Base-by-base conservation (phyloP, 2,113 vertebrate genomes). In the Orthonyx spaldingii region DNA sequence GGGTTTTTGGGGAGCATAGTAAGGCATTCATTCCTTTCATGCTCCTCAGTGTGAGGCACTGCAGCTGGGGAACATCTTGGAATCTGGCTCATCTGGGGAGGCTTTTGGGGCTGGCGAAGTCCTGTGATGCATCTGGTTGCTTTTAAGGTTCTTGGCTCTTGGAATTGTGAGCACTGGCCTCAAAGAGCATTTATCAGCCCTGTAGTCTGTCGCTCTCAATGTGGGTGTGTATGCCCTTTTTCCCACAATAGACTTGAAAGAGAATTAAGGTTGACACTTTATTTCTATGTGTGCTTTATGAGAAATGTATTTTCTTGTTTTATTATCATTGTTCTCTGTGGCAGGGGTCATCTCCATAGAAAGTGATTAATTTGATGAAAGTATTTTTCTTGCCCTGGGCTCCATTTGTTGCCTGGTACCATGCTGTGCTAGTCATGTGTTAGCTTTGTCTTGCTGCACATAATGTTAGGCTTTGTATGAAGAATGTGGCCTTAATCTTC, bases 61-160 rank as follows among this genome's bases (percentile, higher is more conserved):
- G 93, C 96, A 98, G 96, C 96, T 97, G 97, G 78, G 66, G 30
- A 92, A 55, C 8, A 16, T 59, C 52, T 84, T 91, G 92, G 94
- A 97, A 96, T 97, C 80, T 91, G 79, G 12, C 53, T 91, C 86
- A 87, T 82, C 94, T 33, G 30, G 68, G n/a, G 64, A 47, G 19
- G 52, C 35, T 90, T 52, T 78, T 10, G 56, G 81, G 72, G 78
- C 74, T 96, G 52, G 30, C 0, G 1, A 78, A 93, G 55, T 22
- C 16, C 44, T 56, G n/a, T 6, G 6, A 75, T 69, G 18, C 13
- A 6, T 69, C 44, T 89, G 33, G 59, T 89, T 16, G 8, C 21
- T 83, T 82, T 41, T 59, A 52, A 82, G 47, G 68, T 79, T 93
- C 78, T 82, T 84, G 23, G 35, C 70, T 89, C 53, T 41, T 47